Conservation (phyloP, 2,797 vertebrate species). For the Pangasius sanitwongsei region DNA sequence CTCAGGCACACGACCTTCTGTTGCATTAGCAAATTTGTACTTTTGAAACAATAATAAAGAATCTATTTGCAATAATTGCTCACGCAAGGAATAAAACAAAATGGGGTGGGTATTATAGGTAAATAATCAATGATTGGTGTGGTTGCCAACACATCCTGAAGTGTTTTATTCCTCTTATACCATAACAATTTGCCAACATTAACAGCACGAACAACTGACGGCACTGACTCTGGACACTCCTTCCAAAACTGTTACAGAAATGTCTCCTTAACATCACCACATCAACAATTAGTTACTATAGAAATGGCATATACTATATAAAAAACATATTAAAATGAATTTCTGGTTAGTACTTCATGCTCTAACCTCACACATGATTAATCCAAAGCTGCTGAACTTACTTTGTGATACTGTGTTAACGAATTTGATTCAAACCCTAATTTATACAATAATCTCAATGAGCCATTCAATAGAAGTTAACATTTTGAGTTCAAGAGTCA, state of each 20-base stretch:
- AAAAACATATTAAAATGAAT: not conserved
- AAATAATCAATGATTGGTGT: not conserved
- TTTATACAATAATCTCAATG: not conserved
- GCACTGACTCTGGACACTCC: not conserved
- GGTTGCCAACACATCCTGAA: not conserved
- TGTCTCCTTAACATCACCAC: not conserved
- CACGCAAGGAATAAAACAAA: not conserved
- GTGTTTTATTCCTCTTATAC: no score
- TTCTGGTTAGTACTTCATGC: not conserved
- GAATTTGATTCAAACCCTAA: not conserved
- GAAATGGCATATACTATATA: not conserved
- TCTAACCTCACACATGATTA: not conserved
- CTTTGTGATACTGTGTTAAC: not conserved
- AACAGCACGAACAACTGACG: not conserved
- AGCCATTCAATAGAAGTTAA: not conserved
- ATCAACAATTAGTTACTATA: not conserved
- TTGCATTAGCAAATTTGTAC: not conserved
- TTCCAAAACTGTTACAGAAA: not conserved
- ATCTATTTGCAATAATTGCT: not conserved
- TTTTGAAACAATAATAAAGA: not conserved
- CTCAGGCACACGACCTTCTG: rapidly evolving
- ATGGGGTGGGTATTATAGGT: not conserved
- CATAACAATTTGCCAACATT: not conserved
- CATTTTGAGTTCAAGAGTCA: not conserved
- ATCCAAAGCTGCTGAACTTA: not conserved